Conservation (phyloP, 2,888 invertebrate species). For the Coenonympha arcania region DNA sequence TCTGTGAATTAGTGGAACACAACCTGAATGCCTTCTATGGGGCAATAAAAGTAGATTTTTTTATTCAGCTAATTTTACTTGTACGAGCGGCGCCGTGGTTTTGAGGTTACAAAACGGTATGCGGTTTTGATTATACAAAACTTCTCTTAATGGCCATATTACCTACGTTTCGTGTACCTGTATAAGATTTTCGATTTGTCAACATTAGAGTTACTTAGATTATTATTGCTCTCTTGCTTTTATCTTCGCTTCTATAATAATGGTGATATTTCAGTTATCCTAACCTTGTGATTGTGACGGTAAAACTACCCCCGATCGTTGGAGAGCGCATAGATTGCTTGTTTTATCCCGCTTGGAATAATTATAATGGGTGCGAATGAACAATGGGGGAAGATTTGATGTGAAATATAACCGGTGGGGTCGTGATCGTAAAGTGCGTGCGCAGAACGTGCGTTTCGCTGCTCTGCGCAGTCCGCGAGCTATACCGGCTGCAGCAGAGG, state of each 20-base stretch:
- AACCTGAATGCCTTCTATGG: slow-evolving; percentile 62
- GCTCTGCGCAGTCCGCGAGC: slow-evolving; percentile 52
- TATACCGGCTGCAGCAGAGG: slow-evolving; percentile 29
- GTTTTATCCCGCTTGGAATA: slow-evolving; percentile 36
- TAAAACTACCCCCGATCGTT: slow-evolving; percentile 1
- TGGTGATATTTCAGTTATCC: not conserved
- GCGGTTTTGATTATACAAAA: slow-evolving; percentile 20
- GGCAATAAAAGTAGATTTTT: slow-evolving; percentile 53
- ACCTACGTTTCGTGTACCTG: no score
- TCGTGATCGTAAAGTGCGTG: slow-evolving; percentile 38
- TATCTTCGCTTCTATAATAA: no score
- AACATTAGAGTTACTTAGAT: not conserved
- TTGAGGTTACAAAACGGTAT: slow-evolving; percentile 21
- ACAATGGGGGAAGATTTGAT: slow-evolving; percentile 52
- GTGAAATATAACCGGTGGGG: slow-evolving; percentile 46
- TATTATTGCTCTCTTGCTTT: not conserved
- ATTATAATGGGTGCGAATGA: slow-evolving; percentile 49
- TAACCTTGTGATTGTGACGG: slow-evolving; percentile 4
- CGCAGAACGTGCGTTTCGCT: slow-evolving; percentile 40
- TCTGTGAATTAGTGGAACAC: slow-evolving; percentile 45
- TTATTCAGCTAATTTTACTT: slow-evolving; percentile 46
- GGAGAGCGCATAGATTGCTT: slow-evolving; percentile 28
- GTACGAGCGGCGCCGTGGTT: slow-evolving; percentile 27
- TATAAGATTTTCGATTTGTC: not conserved
- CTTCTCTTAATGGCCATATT: slow-evolving; percentile 6